Conservation (phyloP, 1,140 invertebrate species). For the Yoshiicerus persimilis region DNA sequence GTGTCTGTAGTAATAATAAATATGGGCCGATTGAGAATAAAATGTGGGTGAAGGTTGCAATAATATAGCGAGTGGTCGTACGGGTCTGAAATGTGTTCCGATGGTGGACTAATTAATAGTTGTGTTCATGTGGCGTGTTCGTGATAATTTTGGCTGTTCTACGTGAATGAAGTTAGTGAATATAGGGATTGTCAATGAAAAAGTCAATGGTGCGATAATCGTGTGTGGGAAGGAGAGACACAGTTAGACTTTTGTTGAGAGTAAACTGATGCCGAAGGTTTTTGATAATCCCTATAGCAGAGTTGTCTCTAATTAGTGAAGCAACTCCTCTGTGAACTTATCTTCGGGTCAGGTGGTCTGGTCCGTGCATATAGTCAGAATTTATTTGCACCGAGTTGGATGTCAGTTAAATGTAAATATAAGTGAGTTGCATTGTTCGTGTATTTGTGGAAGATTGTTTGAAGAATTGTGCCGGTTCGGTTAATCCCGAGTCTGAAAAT, state of each 20-base stretch:
- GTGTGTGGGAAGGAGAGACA: background rate
- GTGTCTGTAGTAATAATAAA: too few relatives aligned
- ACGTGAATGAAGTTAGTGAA: background rate
- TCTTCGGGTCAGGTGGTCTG: background rate
- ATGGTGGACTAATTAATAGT: background rate
- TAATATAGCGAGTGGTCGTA: too few relatives aligned
- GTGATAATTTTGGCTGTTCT: background rate
- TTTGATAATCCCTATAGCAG: too few relatives aligned
- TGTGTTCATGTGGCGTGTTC: background rate
- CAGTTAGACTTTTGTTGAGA: background rate
- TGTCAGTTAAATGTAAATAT: background rate
- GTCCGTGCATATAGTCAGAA: background rate
- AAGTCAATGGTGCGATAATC: background rate
- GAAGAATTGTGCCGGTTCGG: background rate
- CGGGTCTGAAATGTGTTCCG: too few relatives aligned
- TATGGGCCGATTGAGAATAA: background rate
- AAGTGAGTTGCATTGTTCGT: background rate
- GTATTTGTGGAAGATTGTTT: background rate
- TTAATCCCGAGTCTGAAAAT: conserved; percentile 16
- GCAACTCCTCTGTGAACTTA: background rate
- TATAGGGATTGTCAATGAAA: background rate
- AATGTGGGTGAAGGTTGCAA: background rate
- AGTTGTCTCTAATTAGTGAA: background rate
- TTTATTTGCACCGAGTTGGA: background rate
- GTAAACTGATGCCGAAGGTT: too few relatives aligned